Evolutionary conservation across 1,140 invertebrate genomes (phyloP), one percentile per base, ranked within the genome.

Genomic region (Psilanteris sp.): DNA sequence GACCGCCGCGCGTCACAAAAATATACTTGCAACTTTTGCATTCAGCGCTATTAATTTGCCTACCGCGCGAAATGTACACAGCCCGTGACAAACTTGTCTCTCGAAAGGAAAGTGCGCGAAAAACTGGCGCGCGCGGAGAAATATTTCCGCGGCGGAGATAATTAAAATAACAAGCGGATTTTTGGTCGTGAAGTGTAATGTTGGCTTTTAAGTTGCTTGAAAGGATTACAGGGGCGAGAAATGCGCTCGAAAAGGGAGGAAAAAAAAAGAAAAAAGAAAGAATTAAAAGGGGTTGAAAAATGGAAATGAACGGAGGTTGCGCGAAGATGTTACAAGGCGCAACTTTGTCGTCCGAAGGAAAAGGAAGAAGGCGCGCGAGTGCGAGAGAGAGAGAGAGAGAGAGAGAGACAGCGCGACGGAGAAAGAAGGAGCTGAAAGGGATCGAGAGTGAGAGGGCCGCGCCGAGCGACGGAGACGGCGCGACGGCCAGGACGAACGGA

Each of bases 331-430:
- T 72, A 41, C 36, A 48, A 32, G 44, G 46, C 52, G 32, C n/a
- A n/a, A 54, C 59, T 64, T 68, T 24, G 34, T 4, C 27, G 4
- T 20, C 44, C 11, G 14, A 14, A 34, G 34, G 15, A n/a, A 5
- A 5, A 20, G 5, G 18, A 20, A 20, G 18, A 2, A 20, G 2
- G 18, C 18, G 29, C n/a, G n/a, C n/a, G n/a, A n/a, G n/a, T n/a
- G n/a, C n/a, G 13, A 6, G 26, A 27, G 43, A 3, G 14, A 18
- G 26, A 31, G 41, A 44, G 31, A 36, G 29, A 57, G 14, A 50
- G 52, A 59, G 70, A 43, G 70, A 61, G 67, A 59, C 68, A 72
- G 76, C 74, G 50, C 64, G 64, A 75, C 73, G 76, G 73, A 44
- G 32, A 57, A 55, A 62, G 59, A 59, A 62, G 70, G 75, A 61